Conservation (phyloP, 2,888 invertebrate species). For the Parnassius apollo region DNA sequence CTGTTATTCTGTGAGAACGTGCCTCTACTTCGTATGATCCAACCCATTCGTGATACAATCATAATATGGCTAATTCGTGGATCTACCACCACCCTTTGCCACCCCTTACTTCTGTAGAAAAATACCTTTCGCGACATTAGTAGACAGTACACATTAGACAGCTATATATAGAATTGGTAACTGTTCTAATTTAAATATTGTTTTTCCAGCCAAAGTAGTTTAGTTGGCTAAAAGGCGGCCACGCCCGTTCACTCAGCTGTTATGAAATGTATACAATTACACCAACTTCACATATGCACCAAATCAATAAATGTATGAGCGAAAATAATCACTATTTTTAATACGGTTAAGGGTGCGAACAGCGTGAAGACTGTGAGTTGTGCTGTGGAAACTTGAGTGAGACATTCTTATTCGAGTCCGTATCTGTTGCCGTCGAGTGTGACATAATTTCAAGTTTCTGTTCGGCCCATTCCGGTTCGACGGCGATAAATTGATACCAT, state of each 20-base stretch:
- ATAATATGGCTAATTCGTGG: no score
- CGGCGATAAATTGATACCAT: conserved; percentile 9
- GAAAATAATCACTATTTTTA: not conserved
- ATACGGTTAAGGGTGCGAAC: not conserved
- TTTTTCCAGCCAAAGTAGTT: conserved; percentile 21
- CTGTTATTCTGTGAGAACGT: no score
- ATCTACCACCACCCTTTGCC: no score
- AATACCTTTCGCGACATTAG: no score
- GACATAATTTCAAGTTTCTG: conserved; percentile 26
- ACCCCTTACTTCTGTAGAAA: no score
- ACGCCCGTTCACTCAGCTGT: conserved; percentile 19
- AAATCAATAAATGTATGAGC: not conserved
- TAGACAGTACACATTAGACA: no score
- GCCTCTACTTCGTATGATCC: no score
- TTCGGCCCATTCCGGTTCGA: conserved; percentile 10
- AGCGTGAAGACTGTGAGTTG: conserved; percentile 3
- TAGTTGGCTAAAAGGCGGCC: conserved; percentile 20
- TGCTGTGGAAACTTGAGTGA: conserved; percentile 16
- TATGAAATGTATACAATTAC: conserved; percentile 20
- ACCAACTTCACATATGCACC: not conserved
- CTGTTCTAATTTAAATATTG: conserved; percentile 22
- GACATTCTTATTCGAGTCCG: conserved; percentile 1
- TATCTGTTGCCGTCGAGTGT: conserved; percentile 24
- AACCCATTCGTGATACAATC: no score
- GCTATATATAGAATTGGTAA: conserved; percentile 3